Evolutionary conservation across 2,888 invertebrate species (phyloP), one percentile per base, ranked within the genome.

Genomic region (Epinotia ramella): DNA sequence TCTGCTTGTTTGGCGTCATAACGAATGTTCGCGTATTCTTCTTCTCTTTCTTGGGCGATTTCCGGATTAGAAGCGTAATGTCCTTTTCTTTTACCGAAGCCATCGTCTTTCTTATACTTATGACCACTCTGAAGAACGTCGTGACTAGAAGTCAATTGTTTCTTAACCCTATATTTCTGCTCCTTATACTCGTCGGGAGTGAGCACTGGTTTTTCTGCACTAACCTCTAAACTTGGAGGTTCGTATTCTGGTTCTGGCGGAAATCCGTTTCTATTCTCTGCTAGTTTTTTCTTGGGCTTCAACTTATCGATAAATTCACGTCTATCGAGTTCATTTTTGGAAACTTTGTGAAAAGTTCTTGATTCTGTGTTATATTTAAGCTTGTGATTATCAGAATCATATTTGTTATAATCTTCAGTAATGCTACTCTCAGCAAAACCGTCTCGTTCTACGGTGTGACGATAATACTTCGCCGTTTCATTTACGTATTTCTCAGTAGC

Each of bases 181-280:
- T 93, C 94, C 81, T 95, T 95, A 79, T 95, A 92, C 80, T 95
- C 95, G 81, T 96, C 95, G 3, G 96, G 96, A 18, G 96, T 95
- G 6, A 96, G 94, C 78, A 96, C 95, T 77, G 95, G 96, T 70
- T 95, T 94, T 72, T 87, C 88, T 40, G 86, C 84, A 63, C 88
- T 96, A 0, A 92, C 96, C 83, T 96, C 96, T 70, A 96, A 92
- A 82, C 96, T 96, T 80, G 96, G 96, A 49, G 96, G 96, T 84
- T 96, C 96, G 79, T 95, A 95, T 81, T 95, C 95, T 18, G 95
- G 89, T 83, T 95, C 88, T 33, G 94, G 91, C 81, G 95, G 91
- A 82, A 94, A 94, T 76, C 89, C 80, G 86, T 89, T 88, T 81
- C 89, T 84, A 80, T 88, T 83, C 53, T 86, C 85, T 79, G 86